Base-by-base conservation (phyloP, 2,113 vertebrate species). In the Atrichornis clamosus region DNA sequence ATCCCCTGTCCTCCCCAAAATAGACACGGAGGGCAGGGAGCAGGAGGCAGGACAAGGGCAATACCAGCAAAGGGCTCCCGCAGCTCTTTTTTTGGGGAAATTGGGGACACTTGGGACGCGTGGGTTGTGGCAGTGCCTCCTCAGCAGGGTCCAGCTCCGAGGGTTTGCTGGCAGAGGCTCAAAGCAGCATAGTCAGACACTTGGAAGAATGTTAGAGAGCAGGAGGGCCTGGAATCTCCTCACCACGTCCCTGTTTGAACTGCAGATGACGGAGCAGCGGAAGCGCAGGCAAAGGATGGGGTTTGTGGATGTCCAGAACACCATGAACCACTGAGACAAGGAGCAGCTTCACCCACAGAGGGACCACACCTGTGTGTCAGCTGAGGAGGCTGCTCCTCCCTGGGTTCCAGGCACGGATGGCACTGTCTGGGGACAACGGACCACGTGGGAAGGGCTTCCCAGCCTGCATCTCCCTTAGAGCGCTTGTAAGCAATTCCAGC, bases 261-360 rank as follows among this genome's bases (percentile, higher is more conserved):
- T 69, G 52, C 33, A 99, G 99, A 99, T 99, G 99, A 99, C 99
- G 0, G 99, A 99, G 97, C 99, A 99, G 97, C 98, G 99, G 97
- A 99, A 99, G 96, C 98, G 99, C 95, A 97, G 99, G 85, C 99
- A 99, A 79, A 98, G 99, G 92, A 98, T 99, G 98, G 99, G 99
- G 39, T 99, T 99, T 33, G 99, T 98, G 56, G 99, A 99, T 9
- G 99, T 98, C 28, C 99, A 99, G 96, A 98, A 97, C 10, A 98
- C 96, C 50, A 93, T 98, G 93, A 98, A 98, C 95, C 98, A 98
- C 97, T 98, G 88, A 97, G 55, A 15, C 24, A 6, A n/a, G 47
- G 74, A 32, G 20, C 23, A 0, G 46, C 84, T 74, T 87, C 59
- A 5, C 60, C 72, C 87, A 4, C 2, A 0, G 9, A 35, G 80